phyloP scores from a whole-genome alignment of 2,888 invertebrate genomes.

The Charanyca ferruginea region DNA sequence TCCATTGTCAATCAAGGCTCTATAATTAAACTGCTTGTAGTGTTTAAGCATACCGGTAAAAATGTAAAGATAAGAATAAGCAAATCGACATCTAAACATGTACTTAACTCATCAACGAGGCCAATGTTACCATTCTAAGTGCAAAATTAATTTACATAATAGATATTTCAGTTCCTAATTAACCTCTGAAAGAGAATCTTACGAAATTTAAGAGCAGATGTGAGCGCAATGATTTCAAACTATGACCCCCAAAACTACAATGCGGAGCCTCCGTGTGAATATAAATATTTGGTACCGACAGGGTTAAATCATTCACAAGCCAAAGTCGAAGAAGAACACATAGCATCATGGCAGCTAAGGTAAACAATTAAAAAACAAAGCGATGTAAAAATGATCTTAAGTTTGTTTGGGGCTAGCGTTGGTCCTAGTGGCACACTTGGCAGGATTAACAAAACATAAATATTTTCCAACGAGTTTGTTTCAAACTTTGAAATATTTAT shows the following conservation, averaged over 20 bases:
- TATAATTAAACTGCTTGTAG: slow-evolving; percentile 23
- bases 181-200: slow-evolving; percentile 74
- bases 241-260: slow-evolving; percentile 80
- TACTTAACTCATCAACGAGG: slow-evolving; percentile 64
- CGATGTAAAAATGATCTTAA: background rate
- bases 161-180: slow-evolving; percentile 74
- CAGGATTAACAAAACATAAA: background rate
- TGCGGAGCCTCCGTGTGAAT: slow-evolving; percentile 73
- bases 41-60: slow-evolving; percentile 20
- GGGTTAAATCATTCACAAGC: slow-evolving; percentile 75
- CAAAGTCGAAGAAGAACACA: slow-evolving; percentile 72
- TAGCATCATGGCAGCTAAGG: slow-evolving; percentile 79
- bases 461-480: no score
- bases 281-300: slow-evolving; percentile 76
- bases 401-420: background rate
- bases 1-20: background rate
- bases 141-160: slow-evolving; percentile 76
- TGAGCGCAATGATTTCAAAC: slow-evolving; percentile 75
- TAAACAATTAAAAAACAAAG: slow-evolving; percentile 58
- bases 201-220: slow-evolving; percentile 69
- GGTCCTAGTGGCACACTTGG: slow-evolving; percentile 7
- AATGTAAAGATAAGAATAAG: slow-evolving; percentile 29
- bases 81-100: slow-evolving; percentile 51
- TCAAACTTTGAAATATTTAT: background rate
- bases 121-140: slow-evolving; percentile 71